Evolutionary conservation across 2,113 vertebrate species (phyloP).

Genomic region (Arenaria interpres): DNA sequence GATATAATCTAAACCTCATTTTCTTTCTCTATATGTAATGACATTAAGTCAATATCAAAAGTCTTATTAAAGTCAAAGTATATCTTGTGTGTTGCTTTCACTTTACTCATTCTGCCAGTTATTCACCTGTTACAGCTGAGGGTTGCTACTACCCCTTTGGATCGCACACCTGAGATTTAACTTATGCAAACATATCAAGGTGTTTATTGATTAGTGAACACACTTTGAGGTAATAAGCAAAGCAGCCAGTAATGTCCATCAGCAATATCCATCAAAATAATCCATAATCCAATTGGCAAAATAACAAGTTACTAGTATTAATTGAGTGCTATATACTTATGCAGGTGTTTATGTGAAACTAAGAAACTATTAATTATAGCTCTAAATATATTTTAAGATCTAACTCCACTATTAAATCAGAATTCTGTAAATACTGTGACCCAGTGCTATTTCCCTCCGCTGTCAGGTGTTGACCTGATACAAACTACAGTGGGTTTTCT

Average conservation of each 20-base stretch:
- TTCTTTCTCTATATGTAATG: background rate
- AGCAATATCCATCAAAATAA: background rate
- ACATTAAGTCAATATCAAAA: background rate
- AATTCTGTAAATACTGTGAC: no score
- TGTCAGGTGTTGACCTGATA: background rate
- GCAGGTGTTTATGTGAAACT: background rate
- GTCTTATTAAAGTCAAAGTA: background rate
- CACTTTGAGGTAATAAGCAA: background rate
- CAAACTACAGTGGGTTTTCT: background rate
- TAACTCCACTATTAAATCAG: background rate
- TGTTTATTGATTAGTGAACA: background rate
- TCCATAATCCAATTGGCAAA: background rate
- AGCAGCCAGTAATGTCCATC: background rate
- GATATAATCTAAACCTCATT: background rate
- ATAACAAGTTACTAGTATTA: background rate
- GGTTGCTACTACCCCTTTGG: background rate
- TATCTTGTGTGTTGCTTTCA: background rate
- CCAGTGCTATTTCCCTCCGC: fast-evolving
- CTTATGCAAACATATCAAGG: background rate
- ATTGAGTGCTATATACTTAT: background rate
- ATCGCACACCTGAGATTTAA: background rate
- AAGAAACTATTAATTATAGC: background rate
- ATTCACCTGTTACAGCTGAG: background rate
- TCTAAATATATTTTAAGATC: background rate
- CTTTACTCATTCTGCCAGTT: background rate